Conservation (phyloP, 2,888 invertebrate genomes). For the Fragum sueziense region DNA sequence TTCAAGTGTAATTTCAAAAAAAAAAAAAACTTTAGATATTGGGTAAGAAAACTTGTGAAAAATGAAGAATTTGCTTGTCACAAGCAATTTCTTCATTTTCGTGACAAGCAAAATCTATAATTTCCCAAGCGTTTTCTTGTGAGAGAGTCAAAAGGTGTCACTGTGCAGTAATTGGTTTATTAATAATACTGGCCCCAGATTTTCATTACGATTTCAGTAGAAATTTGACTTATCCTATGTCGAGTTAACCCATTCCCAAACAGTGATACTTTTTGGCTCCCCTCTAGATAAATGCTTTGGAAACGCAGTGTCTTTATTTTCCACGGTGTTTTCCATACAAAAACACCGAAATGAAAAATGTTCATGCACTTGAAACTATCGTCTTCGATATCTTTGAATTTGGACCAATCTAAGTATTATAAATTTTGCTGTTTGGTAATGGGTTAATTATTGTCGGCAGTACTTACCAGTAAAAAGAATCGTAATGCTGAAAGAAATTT, state of each 20-base stretch:
- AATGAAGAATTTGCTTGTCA: slow-evolving; percentile 6
- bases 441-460: too few relatives aligned
- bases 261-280: neutral
- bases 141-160: too few relatives aligned
- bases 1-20: neutral
- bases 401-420: neutral
- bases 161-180: too few relatives aligned
- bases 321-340: neutral
- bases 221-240: too few relatives aligned
- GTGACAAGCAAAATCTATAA: too few relatives aligned
- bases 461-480: too few relatives aligned
- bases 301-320: neutral
- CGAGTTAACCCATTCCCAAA: neutral
- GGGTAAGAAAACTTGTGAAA: neutral
- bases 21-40: neutral
- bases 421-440: neutral
- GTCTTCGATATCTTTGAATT: neutral
- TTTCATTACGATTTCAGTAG: too few relatives aligned
- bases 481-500: too few relatives aligned
- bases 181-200: too few relatives aligned
- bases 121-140: too few relatives aligned
- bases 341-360: neutral
- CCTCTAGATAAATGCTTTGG: neutral
- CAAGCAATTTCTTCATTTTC: slow-evolving; percentile 1
- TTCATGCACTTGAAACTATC: neutral